phyloP scores from a whole-genome alignment of 1,140 invertebrate genomes.

The Drosophila varians region DNA sequence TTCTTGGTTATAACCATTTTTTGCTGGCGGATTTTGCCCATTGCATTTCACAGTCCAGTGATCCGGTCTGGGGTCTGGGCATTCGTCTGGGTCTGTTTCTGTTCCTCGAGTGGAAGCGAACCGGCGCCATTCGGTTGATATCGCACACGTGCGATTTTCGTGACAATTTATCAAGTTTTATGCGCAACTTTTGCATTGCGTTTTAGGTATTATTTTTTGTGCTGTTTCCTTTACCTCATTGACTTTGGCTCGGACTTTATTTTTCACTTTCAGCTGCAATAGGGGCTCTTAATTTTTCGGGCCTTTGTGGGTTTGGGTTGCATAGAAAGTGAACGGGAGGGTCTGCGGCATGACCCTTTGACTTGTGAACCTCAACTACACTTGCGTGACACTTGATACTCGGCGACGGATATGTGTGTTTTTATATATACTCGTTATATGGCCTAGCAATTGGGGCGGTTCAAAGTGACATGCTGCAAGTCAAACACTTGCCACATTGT shows the following conservation, averaged over 20 bases:
- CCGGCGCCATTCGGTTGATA: slow-evolving; percentile 54
- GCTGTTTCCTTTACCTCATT: slow-evolving; percentile 3
- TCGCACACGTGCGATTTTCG: slow-evolving; percentile 77
- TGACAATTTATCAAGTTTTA: slow-evolving; percentile 73
- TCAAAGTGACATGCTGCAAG: slow-evolving; percentile 69
- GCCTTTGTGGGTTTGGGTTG: slow-evolving; percentile 28
- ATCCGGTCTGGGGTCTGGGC: slow-evolving; percentile 53
- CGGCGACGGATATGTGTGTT: slow-evolving; percentile 11
- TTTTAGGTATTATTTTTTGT: slow-evolving; percentile 9
- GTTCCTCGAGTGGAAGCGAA: slow-evolving; percentile 17
- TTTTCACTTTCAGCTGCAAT: slow-evolving; percentile 27
- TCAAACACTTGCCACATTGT: slow-evolving; percentile 66
- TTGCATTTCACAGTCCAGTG: slow-evolving; percentile 76
- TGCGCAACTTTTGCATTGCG: slow-evolving; percentile 8
- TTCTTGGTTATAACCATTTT: slow-evolving; percentile 19
- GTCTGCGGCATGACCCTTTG: slow-evolving; percentile 56
- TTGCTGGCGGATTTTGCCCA: slow-evolving; percentile 32
- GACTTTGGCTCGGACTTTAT: slow-evolving; percentile 4
- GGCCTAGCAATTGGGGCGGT: slow-evolving; percentile 61
- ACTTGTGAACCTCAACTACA: slow-evolving; percentile 39
- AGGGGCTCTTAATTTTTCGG: slow-evolving; percentile 23
- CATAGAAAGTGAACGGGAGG: slow-evolving; percentile 62
- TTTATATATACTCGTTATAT: slow-evolving; percentile 10
- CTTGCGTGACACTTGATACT: slow-evolving; percentile 73
- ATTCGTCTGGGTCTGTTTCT: slow-evolving; percentile 30